Evolutionary conservation across 2,888 invertebrate species (phyloP).

Genomic region (Thecophora atra): DNA sequence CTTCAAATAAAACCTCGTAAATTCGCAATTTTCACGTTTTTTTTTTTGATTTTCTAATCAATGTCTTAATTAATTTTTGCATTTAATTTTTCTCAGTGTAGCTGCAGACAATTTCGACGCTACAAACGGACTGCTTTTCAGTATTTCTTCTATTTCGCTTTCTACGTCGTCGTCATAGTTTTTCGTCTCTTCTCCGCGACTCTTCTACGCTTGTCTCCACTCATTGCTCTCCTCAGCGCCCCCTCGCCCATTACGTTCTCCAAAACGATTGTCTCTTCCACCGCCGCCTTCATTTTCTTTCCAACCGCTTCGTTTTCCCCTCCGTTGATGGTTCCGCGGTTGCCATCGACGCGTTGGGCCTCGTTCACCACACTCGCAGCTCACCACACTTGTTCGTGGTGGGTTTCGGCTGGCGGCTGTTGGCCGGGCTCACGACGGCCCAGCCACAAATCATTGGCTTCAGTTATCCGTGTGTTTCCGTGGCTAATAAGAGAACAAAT

Average conservation of each 20-base stretch:
- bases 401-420: conserved; percentile 33
- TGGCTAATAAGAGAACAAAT: conserved; percentile 56
- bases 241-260: neutral
- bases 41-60: neutral
- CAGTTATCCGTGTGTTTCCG: conserved; percentile 64
- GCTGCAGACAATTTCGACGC: no score
- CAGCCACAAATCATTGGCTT: conserved; percentile 51
- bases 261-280: neutral
- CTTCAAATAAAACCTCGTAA: no score
- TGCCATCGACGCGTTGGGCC: neutral
- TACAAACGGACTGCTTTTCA: no score
- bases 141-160: conserved; percentile 6
- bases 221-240: no score
- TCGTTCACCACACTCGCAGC: neutral
- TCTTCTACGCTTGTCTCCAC: neutral
- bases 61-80: neutral
- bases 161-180: neutral
- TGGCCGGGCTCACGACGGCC: conserved; percentile 53
- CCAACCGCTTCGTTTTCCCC: neutral
- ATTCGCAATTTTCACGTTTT: no score
- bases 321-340: no score
- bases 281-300: neutral
- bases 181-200: neutral
- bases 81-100: neutral
- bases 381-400: conserved; percentile 52